Evolutionary conservation across 2,113 vertebrate genomes (phyloP), one percentile per base, ranked within the genome.

Genomic region (Gopherus flavomarginatus): DNA sequence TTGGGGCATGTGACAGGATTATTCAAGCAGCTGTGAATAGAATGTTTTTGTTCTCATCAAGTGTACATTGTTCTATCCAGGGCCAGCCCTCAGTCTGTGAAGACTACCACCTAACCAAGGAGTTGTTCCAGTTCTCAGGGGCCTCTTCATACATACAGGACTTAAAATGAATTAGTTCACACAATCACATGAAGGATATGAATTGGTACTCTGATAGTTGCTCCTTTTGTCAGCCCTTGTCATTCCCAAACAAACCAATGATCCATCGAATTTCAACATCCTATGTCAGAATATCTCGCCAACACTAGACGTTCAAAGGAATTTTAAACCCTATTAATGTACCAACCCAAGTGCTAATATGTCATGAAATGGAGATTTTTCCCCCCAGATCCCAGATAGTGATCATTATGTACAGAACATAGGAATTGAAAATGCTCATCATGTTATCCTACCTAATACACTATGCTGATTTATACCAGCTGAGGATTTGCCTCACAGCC

Each of bases 281-380:
- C 49, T 85, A 53, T 2, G 22, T n/a, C 87, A 84, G 3, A 78
- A 4, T 62, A 2, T 54, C 53, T 93, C 5, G 59, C 35, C 44
- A 77, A 52, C 7, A 91, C 77, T 10, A 94, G 69, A 81, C 49
- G 11, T 22, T 38, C 19, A 87, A 56, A 83, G 7, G 17, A 93
- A 88, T 21, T 82, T 11, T 49, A 95, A 88, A 62, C 0, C 12
- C 44, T 26, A n/a, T 49, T 88, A 87, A 8, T 14, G 47, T 47
- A 87, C 1, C 26, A 93, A 94, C 53, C 31, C 10, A 49, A 0
- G 0, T 6, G 84, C 52, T 0, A 92, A 3, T 2, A n/a, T 3
- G 1, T 2, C 27, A 83, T 21, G 57, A 88, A 77, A 83, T 4
- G 44, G 0, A 0, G 5, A 6, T 7, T 72, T 69, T 85, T 62